These are phyloP conservation scores for Noctua comes DNA, from an alignment of 2,888 invertebrate species.

Conservation along the genomic window DNA sequence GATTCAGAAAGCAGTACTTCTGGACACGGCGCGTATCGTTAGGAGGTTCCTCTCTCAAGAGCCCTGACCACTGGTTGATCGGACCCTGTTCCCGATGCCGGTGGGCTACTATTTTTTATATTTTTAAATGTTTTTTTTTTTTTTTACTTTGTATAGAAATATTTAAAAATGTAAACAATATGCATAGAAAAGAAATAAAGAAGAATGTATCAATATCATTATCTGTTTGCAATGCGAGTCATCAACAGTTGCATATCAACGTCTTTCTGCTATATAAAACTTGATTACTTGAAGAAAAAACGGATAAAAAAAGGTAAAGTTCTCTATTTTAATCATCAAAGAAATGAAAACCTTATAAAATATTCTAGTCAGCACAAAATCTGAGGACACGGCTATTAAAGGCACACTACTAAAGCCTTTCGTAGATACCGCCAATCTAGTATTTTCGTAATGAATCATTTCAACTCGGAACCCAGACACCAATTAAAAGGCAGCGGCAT, in stretches of 20 bases:
- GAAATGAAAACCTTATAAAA: background rate
- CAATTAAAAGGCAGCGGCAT: constrained; percentile 49
- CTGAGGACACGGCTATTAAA: background rate
- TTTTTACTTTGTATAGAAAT: too few species aligned
- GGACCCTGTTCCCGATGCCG: too few species aligned
- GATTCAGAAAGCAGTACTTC: too few species aligned
- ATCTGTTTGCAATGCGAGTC: background rate
- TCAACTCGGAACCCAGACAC: constrained; percentile 21
- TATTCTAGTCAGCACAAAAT: background rate
- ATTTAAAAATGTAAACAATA: too few species aligned
- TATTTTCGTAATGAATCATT: constrained; percentile 38
- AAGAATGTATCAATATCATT: background rate
- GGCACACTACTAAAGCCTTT: constrained; percentile 1
- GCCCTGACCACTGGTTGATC: too few species aligned
- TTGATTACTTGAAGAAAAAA: background rate
- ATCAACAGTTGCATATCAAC: background rate
- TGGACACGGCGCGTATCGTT: too few species aligned
- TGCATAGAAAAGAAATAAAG: too few species aligned
- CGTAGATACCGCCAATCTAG: background rate
- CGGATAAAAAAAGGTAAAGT: background rate
- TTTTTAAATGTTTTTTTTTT: too few species aligned
- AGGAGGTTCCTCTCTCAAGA: too few species aligned
- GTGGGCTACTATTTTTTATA: too few species aligned
- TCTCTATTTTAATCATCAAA: constrained; percentile 6
- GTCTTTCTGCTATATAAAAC: background rate